Conservation (phyloP, 2,797 vertebrate species). For the Dermochelys coriacea region DNA sequence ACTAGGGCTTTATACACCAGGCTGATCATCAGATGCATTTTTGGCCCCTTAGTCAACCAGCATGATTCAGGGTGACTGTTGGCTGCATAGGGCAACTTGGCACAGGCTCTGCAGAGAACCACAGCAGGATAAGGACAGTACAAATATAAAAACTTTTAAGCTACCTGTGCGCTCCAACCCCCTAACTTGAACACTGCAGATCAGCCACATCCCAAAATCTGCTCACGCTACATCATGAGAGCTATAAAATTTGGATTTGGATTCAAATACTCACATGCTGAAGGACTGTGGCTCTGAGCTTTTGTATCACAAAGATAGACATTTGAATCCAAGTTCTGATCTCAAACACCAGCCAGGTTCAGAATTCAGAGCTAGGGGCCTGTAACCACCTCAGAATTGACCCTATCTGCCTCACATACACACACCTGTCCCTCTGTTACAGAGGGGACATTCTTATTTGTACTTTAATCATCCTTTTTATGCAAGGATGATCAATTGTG, state of each 20-base stretch:
- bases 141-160: neutral
- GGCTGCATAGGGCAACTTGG: neutral
- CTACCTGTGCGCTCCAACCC: neutral
- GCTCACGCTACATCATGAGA: neutral
- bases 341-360: neutral
- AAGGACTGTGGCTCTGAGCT: neutral
- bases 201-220: rapidly evolving
- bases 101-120: neutral
- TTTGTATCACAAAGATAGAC: neutral
- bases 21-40: neutral
- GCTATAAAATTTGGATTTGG: neutral
- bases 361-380: neutral
- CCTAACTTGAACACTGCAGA: neutral
- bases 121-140: neutral
- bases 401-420: neutral
- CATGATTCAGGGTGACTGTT: neutral
- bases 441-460: conserved; percentile 21
- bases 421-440: conserved; percentile 19
- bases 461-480: conserved; percentile 59
- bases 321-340: neutral
- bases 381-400: neutral
- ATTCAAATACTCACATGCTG: neutral
- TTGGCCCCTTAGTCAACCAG: conserved; percentile 11
- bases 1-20: rapidly evolving
- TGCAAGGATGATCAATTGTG: conserved; percentile 51